Evolutionary conservation across 1,140 invertebrate species (phyloP).

Genomic region (Drusus annulatus): DNA sequence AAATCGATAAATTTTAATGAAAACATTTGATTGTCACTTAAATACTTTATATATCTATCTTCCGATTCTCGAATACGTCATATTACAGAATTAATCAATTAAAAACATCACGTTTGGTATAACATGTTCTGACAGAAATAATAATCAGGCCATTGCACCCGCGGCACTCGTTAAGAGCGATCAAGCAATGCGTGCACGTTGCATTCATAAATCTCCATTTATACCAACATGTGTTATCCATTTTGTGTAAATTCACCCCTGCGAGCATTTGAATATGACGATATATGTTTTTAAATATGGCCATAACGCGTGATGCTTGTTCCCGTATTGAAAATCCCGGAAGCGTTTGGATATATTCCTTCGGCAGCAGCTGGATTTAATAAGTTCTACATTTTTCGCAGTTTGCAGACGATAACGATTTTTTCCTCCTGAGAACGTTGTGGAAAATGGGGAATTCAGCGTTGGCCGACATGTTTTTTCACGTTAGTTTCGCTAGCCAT

Average conservation of each 20-base stretch:
- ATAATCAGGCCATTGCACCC: background rate
- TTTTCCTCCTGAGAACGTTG: too few relatives aligned
- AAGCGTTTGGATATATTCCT: constrained; percentile 22
- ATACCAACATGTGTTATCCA: constrained; percentile 32
- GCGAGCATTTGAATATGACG: constrained; percentile 41
- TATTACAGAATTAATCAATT: too few relatives aligned
- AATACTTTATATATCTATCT: too few relatives aligned
- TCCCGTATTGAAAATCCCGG: constrained; percentile 45
- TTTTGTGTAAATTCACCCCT: constrained; percentile 13
- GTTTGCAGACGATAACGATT: too few relatives aligned
- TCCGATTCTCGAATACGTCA: too few relatives aligned
- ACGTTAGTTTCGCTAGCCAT: too few relatives aligned
- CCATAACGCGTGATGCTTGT: constrained; percentile 49
- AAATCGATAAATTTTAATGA: too few relatives aligned
- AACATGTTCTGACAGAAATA: background rate
- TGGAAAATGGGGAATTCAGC: too few relatives aligned
- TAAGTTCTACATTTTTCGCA: background rate
- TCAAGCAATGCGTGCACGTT: constrained; percentile 15
- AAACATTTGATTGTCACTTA: too few relatives aligned
- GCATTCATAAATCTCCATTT: constrained; percentile 30
- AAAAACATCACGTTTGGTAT: too few relatives aligned
- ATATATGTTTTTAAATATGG: constrained; percentile 48
- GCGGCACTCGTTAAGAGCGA: background rate
- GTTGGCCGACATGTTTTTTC: too few relatives aligned
- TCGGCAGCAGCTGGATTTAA: constrained; percentile 45